Percentiles rank a stretch among this genome's conserved stretches.
Evolutionary conservation across 2,888 invertebrate species (phyloP).

Genomic region (Electrophaes corylata): DNA sequence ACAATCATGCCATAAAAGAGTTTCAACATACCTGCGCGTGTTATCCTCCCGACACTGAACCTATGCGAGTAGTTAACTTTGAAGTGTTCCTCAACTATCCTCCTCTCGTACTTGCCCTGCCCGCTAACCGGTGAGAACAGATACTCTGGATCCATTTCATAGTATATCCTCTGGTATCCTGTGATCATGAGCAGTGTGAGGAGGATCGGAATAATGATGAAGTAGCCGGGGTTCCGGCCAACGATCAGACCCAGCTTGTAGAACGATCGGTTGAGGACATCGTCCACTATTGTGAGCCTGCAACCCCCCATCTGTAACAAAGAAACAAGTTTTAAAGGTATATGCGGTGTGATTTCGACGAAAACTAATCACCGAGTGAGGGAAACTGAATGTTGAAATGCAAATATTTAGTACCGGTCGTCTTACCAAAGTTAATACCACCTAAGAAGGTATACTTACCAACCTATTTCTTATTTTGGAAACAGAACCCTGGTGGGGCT

Average conservation of each 20-base stretch:
- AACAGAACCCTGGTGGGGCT: too few relatives aligned
- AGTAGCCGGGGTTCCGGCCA: slow-evolving; percentile 93
- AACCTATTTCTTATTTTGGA: too few relatives aligned
- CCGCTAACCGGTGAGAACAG: slow-evolving; percentile 95
- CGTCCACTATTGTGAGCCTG: slow-evolving; percentile 90
- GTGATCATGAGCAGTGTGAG: slow-evolving; percentile 92
- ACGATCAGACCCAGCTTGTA: slow-evolving; percentile 91
- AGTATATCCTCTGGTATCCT: slow-evolving; percentile 93
- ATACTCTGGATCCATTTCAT: slow-evolving; percentile 97
- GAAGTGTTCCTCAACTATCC: slow-evolving; percentile 92
- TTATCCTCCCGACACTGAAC: slow-evolving; percentile 94
- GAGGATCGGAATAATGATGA: slow-evolving; percentile 93
- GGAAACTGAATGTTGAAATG: too few relatives aligned
- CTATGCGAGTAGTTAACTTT: slow-evolving; percentile 94
- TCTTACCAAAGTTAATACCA: too few relatives aligned
- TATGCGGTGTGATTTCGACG: background rate
- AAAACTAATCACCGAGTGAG: background rate
- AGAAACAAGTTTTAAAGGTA: background rate
- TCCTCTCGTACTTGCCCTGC: slow-evolving; percentile 91
- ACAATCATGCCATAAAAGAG: background rate
- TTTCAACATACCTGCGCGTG: slow-evolving; percentile 88
- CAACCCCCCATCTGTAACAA: slow-evolving; percentile 90
- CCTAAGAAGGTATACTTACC: too few relatives aligned
- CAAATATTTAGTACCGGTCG: too few relatives aligned
- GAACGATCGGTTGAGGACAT: slow-evolving; percentile 90